phyloP scores from a whole-genome alignment of 2,113 vertebrate genomes.

The Scortum barcoo region DNA sequence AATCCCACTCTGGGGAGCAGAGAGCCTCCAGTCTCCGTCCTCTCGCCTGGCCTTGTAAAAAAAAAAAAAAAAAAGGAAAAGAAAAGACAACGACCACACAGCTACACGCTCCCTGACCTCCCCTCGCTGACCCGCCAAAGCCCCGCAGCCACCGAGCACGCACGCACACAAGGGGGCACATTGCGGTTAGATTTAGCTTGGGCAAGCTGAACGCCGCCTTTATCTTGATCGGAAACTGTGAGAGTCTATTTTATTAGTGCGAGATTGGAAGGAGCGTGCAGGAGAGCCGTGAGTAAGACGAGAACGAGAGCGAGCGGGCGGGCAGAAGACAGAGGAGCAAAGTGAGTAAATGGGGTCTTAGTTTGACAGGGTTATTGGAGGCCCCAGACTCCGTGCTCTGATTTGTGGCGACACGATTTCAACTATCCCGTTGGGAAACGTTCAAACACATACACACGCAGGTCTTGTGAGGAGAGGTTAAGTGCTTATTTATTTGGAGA shows the following conservation, averaged over 20 bases:
- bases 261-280: slow-evolving; percentile 6
- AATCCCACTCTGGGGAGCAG: slow-evolving; percentile 73
- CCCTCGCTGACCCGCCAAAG: slow-evolving; percentile 48
- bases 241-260: slow-evolving; percentile 52
- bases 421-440: slow-evolving; percentile 59
- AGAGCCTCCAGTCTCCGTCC: slow-evolving; percentile 63
- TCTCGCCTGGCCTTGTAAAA: slow-evolving; percentile 70
- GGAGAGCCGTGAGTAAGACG: slow-evolving; percentile 38
- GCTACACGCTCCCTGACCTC: slow-evolving; percentile 62
- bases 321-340: slow-evolving; percentile 39
- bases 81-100: slow-evolving; percentile 72
- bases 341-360: slow-evolving; percentile 59
- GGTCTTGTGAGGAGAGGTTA: slow-evolving; percentile 79
- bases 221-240: slow-evolving; percentile 27
- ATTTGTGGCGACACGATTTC: slow-evolving; percentile 78
- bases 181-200: background rate
- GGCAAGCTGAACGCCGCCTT: slow-evolving; percentile 12
- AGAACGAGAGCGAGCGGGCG: slow-evolving; percentile 49
- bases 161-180: background rate
- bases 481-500: slow-evolving; percentile 84
- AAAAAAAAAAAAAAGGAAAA: no score
- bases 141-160: slow-evolving; percentile 28
- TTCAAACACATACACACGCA: slow-evolving; percentile 68
- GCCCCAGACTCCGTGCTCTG: slow-evolving; percentile 64
- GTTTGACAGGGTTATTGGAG: slow-evolving; percentile 77